These are phyloP conservation scores for Sarcophaga carnaria DNA, from an alignment of 2,888 invertebrate genomes.

Conservation along the genomic window DNA sequence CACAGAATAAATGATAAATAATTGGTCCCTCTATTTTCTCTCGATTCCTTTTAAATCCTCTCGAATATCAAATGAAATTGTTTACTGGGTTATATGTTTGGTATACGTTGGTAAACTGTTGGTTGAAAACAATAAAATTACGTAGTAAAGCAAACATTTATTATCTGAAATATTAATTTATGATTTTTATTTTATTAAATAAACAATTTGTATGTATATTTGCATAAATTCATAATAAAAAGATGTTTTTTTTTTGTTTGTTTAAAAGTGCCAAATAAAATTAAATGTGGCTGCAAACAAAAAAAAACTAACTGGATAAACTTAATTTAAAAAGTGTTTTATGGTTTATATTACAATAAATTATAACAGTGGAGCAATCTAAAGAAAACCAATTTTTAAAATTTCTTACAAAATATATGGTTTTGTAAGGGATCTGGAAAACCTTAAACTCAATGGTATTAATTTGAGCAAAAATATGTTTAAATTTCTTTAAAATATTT, in stretches of 20 bases:
- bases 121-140: conserved; percentile 17
- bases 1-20: too few species aligned
- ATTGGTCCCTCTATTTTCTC: too few species aligned
- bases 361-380: not conserved
- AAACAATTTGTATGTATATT: conserved; percentile 51
- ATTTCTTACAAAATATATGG: too few species aligned
- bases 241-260: not conserved
- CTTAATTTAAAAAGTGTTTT: conserved; percentile 2
- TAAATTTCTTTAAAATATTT: too few species aligned
- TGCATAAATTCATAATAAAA: conserved; percentile 49
- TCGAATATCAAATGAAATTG: not conserved
- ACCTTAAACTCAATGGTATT: too few species aligned
- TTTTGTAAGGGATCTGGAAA: too few species aligned
- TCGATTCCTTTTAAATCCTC: not conserved
- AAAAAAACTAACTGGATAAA: not conserved
- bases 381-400: not conserved
- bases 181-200: conserved; percentile 45
- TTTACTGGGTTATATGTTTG: not conserved
- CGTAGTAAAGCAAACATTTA: conserved; percentile 38
- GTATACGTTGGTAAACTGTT: not conserved
- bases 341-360: not conserved
- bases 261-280: conserved; percentile 4
- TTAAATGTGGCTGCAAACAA: not conserved
- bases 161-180: conserved; percentile 55
- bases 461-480: too few species aligned